Evolutionary conservation across 2,888 invertebrate genomes (phyloP).

Genomic region (Xylota segnis): DNA sequence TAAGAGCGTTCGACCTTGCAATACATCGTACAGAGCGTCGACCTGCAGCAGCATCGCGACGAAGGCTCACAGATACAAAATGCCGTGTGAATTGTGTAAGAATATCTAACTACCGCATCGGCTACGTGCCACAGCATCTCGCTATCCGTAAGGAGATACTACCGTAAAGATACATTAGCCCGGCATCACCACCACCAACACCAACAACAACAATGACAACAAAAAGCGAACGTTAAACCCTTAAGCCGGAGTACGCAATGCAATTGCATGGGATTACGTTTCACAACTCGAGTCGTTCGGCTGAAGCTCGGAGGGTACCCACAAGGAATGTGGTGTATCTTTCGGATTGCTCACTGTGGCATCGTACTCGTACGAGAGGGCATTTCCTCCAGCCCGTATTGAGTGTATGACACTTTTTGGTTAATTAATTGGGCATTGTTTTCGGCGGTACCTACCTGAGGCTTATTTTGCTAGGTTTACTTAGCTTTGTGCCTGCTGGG

Average conservation of each 20-base stretch:
- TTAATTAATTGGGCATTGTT: constrained; percentile 57
- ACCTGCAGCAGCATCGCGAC: constrained; percentile 31
- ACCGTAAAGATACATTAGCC: constrained; percentile 16
- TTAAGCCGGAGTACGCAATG: constrained; percentile 47
- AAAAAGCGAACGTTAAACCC: constrained; percentile 64
- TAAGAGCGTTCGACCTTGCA: constrained; percentile 70
- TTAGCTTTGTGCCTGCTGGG: constrained; percentile 11
- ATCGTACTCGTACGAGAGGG: constrained; percentile 17
- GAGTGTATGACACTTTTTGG: constrained; percentile 26
- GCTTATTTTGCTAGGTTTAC: constrained; percentile 14
- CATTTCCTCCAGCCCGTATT: constrained; percentile 27
- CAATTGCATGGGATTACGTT: constrained; percentile 58
- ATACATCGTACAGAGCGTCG: constrained; percentile 56
- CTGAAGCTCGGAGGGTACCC: constrained; percentile 30
- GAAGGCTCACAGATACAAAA: constrained; percentile 13
- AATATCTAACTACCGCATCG: constrained; percentile 52
- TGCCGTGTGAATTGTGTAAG: constrained; percentile 70
- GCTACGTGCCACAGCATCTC: constrained; percentile 32
- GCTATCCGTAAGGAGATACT: constrained; percentile 31
- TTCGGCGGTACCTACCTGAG: constrained; percentile 3
- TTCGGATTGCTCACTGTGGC: constrained; percentile 31
- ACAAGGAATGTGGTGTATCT: constrained; percentile 44
- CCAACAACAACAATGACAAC: constrained; percentile 13
- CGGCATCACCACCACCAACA: no score
- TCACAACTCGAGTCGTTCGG: constrained; percentile 47